These are phyloP conservation scores for Andrena hattorfiana DNA, from an alignment of 2,888 invertebrate genomes.

Conservation along the genomic window DNA sequence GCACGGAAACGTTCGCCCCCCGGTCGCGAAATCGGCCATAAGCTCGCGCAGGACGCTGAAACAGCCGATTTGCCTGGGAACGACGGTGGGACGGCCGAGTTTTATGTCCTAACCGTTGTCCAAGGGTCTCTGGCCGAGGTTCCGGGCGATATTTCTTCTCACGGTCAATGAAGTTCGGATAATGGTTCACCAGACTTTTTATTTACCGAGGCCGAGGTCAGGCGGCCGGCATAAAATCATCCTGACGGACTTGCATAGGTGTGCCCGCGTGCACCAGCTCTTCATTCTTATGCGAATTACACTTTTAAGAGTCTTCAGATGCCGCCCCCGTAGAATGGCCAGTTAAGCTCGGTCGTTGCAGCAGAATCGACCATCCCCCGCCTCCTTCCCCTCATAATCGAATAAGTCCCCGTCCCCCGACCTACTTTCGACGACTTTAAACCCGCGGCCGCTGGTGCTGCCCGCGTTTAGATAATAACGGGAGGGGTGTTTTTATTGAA, in stretches of 20 bases:
- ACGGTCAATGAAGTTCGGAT: slow-evolving; percentile 8
- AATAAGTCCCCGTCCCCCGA: slow-evolving; percentile 23
- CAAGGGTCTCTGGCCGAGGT: not conserved
- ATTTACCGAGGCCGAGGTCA: slow-evolving; percentile 25
- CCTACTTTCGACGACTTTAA: slow-evolving; percentile 36
- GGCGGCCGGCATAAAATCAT: not conserved
- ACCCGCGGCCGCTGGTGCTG: not conserved
- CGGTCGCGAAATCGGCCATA: slow-evolving; percentile 4
- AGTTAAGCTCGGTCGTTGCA: slow-evolving; percentile 46
- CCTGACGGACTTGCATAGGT: not conserved
- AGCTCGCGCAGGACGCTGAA: not conserved
- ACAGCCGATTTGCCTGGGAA: slow-evolving; percentile 20
- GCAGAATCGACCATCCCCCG: slow-evolving; percentile 22
- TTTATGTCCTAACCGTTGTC: slow-evolving; percentile 20
- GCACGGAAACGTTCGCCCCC: not conserved
- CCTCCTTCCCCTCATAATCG: not conserved
- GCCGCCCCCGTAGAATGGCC: slow-evolving; percentile 31
- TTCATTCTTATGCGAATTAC: slow-evolving; percentile 36
- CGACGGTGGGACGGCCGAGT: not conserved
- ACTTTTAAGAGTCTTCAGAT: slow-evolving; percentile 29
- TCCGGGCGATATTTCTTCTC: slow-evolving; percentile 2
- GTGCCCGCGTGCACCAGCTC: not conserved
- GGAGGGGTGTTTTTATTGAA: not conserved
- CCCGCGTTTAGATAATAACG: slow-evolving; percentile 17
- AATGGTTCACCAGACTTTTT: slow-evolving; percentile 9